These are phyloP conservation scores for Ammodytes dubius DNA, from an alignment of 2,113 vertebrate species.

Conservation along the genomic window DNA sequence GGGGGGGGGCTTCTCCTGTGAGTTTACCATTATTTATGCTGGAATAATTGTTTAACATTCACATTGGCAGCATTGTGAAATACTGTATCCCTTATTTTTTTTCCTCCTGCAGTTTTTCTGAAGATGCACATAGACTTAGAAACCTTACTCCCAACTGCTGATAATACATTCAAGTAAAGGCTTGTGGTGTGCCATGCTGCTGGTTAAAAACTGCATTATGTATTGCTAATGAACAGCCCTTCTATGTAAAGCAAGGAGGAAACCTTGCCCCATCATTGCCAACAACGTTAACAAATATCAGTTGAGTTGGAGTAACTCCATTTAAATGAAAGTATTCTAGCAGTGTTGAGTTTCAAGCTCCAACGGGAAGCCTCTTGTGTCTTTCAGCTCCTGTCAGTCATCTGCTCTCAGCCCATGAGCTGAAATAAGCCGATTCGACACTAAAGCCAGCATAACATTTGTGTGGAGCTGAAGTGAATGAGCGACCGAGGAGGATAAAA, in stretches of 20 bases:
- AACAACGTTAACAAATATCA: too few species aligned
- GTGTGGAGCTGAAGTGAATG: not conserved
- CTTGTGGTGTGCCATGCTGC: too few species aligned
- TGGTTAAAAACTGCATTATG: not conserved
- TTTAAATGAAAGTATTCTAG: too few species aligned
- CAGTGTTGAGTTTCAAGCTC: not conserved
- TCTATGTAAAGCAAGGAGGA: not conserved
- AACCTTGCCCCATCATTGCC: not conserved
- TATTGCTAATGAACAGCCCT: not conserved
- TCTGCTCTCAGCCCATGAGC: not conserved
- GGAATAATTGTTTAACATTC: not conserved
- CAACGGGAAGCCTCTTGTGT: not conserved
- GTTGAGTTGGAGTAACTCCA: too few species aligned
- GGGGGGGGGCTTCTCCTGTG: not conserved
- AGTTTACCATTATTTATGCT: not conserved
- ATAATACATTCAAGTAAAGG: too few species aligned
- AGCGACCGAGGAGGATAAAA: not conserved
- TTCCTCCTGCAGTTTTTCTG: not conserved
- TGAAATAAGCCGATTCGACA: not conserved
- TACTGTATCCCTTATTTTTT: too few species aligned
- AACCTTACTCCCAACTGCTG: too few species aligned
- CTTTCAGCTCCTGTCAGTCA: not conserved
- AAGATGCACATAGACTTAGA: too few species aligned
- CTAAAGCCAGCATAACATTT: not conserved
- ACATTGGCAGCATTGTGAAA: not conserved